These are phyloP conservation scores for Hypercompe scribonia DNA, from an alignment of 2,888 invertebrate species.

Conservation along the genomic window DNA sequence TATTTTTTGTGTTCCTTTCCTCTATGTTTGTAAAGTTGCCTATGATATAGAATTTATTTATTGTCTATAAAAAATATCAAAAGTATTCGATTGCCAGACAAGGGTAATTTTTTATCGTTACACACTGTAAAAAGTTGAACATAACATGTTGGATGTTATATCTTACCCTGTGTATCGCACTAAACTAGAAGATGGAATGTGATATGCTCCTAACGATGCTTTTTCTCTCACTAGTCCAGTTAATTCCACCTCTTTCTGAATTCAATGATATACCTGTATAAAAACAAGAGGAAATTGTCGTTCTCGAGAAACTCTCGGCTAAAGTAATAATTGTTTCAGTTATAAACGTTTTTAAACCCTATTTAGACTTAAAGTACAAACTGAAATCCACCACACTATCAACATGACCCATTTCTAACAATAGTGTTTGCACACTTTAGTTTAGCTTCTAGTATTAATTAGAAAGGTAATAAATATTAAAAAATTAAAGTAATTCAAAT, in stretches of 20 bases:
- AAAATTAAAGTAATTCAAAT: too few relatives aligned
- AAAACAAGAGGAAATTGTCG: slow-evolving; percentile 17
- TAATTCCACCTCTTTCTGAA: slow-evolving; percentile 42
- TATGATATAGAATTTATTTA: too few relatives aligned
- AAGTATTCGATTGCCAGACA: neutral
- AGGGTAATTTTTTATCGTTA: neutral
- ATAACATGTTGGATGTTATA: slow-evolving; percentile 41
- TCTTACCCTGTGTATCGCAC: slow-evolving; percentile 47
- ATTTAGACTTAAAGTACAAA: neutral
- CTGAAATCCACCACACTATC: neutral
- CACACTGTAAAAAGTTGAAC: neutral
- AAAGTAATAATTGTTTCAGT: neutral
- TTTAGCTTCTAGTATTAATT: too few relatives aligned
- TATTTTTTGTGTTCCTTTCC: too few relatives aligned
- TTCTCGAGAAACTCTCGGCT: slow-evolving; percentile 2
- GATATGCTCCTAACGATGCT: slow-evolving; percentile 51
- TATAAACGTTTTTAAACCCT: neutral
- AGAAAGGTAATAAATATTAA: too few relatives aligned
- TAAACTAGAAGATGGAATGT: slow-evolving; percentile 52
- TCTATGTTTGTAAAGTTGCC: too few relatives aligned
- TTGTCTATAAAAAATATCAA: too few relatives aligned
- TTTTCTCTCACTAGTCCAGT: slow-evolving; percentile 53
- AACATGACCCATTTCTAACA: neutral
- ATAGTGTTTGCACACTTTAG: neutral
- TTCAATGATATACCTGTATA: slow-evolving; percentile 40